Evolutionary conservation across 2,888 invertebrate species (phyloP).

Genomic region (Priocnemis perturbator): DNA sequence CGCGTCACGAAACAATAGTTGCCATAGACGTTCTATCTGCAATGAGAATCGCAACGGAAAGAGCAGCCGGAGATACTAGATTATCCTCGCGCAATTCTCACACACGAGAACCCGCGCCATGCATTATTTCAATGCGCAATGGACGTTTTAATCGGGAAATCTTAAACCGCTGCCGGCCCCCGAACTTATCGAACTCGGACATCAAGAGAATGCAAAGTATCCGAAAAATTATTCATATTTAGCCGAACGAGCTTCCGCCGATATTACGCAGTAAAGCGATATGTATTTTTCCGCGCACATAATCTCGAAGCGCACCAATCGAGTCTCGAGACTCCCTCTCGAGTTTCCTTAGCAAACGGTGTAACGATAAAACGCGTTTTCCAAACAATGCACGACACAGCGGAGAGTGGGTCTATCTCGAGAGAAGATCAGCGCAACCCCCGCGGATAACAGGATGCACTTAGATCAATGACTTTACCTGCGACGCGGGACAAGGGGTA

Average conservation of each 20-base stretch:
- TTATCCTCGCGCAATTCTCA: conserved; percentile 10
- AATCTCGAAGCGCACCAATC: too few relatives aligned
- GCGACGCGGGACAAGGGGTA: not conserved
- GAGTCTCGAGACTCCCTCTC: not conserved
- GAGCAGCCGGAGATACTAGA: conserved; percentile 5
- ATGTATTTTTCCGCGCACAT: too few relatives aligned
- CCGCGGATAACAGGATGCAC: conserved; percentile 38
- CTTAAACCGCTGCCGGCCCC: not conserved
- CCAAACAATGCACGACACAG: conserved; percentile 25
- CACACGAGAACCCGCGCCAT: not conserved
- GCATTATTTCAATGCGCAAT: too few relatives aligned
- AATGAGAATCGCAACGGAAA: conserved; percentile 15
- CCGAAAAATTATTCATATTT: too few relatives aligned
- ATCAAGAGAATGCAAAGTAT: not conserved
- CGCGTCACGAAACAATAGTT: conserved; percentile 18
- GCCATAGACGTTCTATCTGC: conserved; percentile 17
- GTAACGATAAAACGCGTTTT: conserved; percentile 21
- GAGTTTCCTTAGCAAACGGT: conserved; percentile 23
- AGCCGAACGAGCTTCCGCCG: too few relatives aligned
- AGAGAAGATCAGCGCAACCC: conserved; percentile 29
- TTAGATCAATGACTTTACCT: not conserved
- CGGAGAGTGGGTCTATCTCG: conserved; percentile 40
- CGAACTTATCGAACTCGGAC: not conserved
- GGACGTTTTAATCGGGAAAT: too few relatives aligned
- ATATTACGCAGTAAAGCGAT: too few relatives aligned